Evolutionary conservation across 2,888 invertebrate species (phyloP), one percentile per base, ranked within the genome.

Genomic region (Odontomyia ornata): DNA sequence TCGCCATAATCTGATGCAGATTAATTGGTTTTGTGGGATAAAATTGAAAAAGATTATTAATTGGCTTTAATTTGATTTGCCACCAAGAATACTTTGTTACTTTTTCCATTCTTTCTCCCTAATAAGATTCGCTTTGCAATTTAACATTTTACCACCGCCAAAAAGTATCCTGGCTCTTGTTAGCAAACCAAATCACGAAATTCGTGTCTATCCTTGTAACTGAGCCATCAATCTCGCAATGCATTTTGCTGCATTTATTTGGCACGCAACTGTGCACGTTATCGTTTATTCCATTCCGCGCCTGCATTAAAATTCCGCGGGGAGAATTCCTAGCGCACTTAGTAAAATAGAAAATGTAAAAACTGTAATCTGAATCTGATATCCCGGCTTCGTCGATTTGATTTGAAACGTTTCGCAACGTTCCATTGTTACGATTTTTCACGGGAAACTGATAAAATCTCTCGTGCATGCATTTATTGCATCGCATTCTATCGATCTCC

Each of bases 401-500:
- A 69, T 47, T 69, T 47, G 47, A 27, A 64, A 28, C 64, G 13
- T 28, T 64, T 30, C 64, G 64, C 30, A 64, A 69, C 23, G 46
- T 9, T 47, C 69, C 4, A 47, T 47, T 69, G 69, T 69, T 69
- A 9, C 23, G 46, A 43, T 43, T 46, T 67, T 43, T 67, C 67
- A 21, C 43, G 43, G 30, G 7, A 47, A 5, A 18, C 69, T 23
- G 69, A 69, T 69, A 23, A 69, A 69, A 69, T 69, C 69, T 47
- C 46, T 23, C 47, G 46, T 69, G 46, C 47, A 47, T 69, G 23
- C 46, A 69, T 69, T 69, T 21, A 69, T 69, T 69, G 69, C 69
- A 69, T 47, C 47, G 25, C 25, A 9, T 43, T 13, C 67, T 4
- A 67, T 46, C 43, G 67, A 67, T 15, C 67, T 69, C 25, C 69